These are phyloP conservation scores for Nycticryphes semicollaris DNA, from an alignment of 2,113 vertebrate genomes.

Conservation along the genomic window DNA sequence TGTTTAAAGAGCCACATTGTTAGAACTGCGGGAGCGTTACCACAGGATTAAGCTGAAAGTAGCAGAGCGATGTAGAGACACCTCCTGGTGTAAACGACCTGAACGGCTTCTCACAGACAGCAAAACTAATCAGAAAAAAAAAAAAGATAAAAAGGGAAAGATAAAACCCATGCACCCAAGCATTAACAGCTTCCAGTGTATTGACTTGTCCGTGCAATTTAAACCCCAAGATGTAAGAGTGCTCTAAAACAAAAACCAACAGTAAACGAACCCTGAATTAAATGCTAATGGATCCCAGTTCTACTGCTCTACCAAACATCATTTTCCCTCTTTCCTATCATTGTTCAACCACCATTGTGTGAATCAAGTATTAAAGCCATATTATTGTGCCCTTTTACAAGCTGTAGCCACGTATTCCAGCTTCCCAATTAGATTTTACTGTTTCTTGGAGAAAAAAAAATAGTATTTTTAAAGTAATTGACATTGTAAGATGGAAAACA, in stretches of 20 bases:
- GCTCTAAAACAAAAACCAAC: not conserved
- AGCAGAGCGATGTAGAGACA: not conserved
- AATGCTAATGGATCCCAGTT: not conserved
- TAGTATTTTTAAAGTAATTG: not conserved
- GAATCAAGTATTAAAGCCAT: not conserved
- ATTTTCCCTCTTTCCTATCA: not conserved
- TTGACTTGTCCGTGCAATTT: not conserved
- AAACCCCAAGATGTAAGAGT: not conserved
- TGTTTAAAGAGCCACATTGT: not conserved
- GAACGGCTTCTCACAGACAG: not conserved
- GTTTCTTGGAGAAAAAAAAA: not conserved
- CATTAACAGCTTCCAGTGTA: not conserved
- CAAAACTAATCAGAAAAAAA: not conserved
- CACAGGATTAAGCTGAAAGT: not conserved
- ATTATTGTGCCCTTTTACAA: not conserved
- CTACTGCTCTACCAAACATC: not conserved
- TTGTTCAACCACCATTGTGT: not conserved
- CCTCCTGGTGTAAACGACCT: not conserved
- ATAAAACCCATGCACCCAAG: not conserved
- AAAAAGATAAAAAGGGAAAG: not conserved
- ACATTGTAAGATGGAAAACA: not conserved
- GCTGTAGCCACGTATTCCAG: not conserved
- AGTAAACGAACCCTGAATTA: not conserved
- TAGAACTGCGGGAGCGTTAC: not conserved
- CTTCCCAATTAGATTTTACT: not conserved